Percentiles rank a stretch among this genome's conserved stretches.
Conservation (phyloP, 2,113 vertebrate species). For the Elgaria multicarinata region DNA sequence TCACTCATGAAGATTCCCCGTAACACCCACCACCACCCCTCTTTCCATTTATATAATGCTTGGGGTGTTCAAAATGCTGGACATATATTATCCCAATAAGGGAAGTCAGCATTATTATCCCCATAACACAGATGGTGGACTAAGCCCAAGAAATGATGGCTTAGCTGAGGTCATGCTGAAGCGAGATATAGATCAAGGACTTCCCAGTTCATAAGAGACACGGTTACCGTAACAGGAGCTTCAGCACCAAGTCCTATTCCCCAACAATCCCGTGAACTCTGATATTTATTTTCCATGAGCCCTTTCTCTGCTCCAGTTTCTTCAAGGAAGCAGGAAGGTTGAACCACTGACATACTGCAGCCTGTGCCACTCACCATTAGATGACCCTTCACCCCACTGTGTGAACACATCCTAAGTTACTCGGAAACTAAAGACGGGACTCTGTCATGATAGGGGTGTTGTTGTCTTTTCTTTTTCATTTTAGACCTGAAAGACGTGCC, state of each 20-base stretch:
- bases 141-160: background rate
- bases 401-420: background rate
- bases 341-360: background rate
- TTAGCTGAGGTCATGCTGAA: background rate
- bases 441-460: no score
- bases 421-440: background rate
- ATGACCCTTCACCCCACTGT: background rate
- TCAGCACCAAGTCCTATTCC: background rate
- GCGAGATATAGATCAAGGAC: background rate
- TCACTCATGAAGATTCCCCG: background rate
- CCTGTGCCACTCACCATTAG: no score
- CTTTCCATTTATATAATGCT: background rate
- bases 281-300: background rate
- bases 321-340: background rate
- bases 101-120: background rate
- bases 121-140: background rate
- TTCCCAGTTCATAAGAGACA: background rate
- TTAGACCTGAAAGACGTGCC: background rate
- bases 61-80: background rate
- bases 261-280: background rate
- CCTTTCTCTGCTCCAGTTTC: background rate
- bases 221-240: background rate
- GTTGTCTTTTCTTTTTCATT: background rate
- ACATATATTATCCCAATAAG: background rate
- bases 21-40: background rate